Conservation (phyloP, 2,113 vertebrate genomes). For the Ovis canadensis region DNA sequence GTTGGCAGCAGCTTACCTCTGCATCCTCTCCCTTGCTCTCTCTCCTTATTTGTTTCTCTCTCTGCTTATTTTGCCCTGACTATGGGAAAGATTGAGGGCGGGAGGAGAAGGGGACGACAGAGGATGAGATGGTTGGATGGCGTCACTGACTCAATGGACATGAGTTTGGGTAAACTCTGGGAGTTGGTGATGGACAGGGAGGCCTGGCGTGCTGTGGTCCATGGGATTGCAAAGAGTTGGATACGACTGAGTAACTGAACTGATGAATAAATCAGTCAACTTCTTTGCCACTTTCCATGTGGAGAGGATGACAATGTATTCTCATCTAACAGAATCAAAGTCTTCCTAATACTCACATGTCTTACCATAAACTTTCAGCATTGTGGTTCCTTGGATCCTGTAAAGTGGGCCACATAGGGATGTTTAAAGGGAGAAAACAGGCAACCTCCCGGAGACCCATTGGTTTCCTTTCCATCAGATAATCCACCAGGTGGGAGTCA, state of each 20-base stretch:
- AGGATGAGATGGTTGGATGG: not conserved
- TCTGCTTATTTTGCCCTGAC: not conserved
- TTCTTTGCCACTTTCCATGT: not conserved
- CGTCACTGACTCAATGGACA: not conserved
- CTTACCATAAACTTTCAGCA: not conserved
- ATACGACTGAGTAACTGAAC: not conserved
- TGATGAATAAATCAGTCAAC: not conserved
- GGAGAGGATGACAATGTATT: not conserved
- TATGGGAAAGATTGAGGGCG: not conserved
- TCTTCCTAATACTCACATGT: not conserved
- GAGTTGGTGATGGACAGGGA: not conserved
- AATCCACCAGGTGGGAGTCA: not conserved
- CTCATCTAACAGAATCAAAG: not conserved
- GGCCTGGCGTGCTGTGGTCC: accelerated
- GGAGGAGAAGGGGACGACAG: not conserved
- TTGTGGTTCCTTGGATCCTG: not conserved
- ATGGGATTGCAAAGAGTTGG: not conserved
- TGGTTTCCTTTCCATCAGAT: not conserved
- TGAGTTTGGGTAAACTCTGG: not conserved
- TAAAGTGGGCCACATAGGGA: not conserved
- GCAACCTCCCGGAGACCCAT: not conserved
- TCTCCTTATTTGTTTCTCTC: not conserved
- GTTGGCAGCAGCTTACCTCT: not conserved
- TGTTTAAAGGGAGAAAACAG: not conserved
- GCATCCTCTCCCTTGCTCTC: not conserved